Evolutionary conservation across 2,113 vertebrate species (phyloP).

Genomic region (Cathartes aura): DNA sequence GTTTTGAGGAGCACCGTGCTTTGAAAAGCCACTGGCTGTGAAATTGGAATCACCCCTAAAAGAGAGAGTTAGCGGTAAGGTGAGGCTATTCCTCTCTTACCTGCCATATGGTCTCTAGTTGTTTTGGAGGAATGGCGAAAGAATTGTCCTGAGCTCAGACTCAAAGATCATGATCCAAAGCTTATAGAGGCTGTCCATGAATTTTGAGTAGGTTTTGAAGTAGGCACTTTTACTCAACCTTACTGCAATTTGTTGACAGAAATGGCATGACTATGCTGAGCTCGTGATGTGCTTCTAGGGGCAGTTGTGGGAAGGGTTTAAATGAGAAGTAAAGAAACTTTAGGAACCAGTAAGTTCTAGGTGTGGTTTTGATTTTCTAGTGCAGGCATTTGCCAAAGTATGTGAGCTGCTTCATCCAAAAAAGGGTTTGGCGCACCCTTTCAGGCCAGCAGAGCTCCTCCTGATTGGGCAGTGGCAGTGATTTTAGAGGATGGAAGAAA

Average conservation of each 20-base stretch:
- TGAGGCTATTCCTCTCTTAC: not conserved
- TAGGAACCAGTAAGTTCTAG: not conserved
- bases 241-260: not conserved
- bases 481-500: not conserved
- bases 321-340: not conserved
- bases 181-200: not conserved
- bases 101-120: not conserved
- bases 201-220: not conserved
- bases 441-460: not conserved
- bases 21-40: not conserved
- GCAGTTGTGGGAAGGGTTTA: not conserved
- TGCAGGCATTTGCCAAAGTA: not conserved
- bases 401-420: not conserved
- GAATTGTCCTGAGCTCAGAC: not conserved
- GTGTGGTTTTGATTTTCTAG: slow-evolving; percentile 25
- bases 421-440: not conserved
- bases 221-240: not conserved
- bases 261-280: not conserved
- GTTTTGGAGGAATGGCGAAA: not conserved
- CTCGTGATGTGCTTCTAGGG: not conserved
- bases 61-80: not conserved
- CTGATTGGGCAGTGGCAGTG: not conserved
- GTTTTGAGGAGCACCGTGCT: not conserved
- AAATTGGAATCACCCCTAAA: not conserved
- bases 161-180: not conserved